These are phyloP conservation scores for Solenopsis fugax DNA, from an alignment of 1,140 invertebrate species.

Conservation along the genomic window DNA sequence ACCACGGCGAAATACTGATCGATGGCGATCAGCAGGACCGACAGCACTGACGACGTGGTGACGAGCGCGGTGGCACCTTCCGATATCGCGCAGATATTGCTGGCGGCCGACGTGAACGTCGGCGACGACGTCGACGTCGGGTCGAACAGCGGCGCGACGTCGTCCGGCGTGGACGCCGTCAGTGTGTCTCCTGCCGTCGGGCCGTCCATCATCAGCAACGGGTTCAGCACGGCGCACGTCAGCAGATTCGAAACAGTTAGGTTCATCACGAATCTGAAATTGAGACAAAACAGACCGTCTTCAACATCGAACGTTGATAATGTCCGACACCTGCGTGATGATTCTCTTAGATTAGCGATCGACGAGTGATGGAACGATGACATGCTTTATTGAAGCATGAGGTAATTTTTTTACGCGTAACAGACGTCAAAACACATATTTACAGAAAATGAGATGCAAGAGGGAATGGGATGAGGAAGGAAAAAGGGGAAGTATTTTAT, in stretches of 20 bases:
- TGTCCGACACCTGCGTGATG: neutral
- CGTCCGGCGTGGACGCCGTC: conserved; percentile 43
- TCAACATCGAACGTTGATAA: conserved; percentile 25
- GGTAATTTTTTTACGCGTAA: neutral
- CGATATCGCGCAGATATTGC: conserved; percentile 78
- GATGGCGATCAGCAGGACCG: conserved; percentile 93
- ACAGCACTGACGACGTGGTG: conserved; percentile 88
- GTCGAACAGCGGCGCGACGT: conserved; percentile 4
- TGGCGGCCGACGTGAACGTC: neutral
- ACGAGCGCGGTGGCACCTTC: conserved; percentile 82
- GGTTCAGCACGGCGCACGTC: conserved; percentile 88
- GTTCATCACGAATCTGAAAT: conserved; percentile 90
- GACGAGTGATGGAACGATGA: neutral
- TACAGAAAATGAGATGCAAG: neutral
- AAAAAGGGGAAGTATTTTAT: neutral
- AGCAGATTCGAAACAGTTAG: conserved; percentile 89
- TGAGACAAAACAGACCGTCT: neutral
- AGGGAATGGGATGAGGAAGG: neutral
- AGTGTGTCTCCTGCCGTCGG: conserved; percentile 45
- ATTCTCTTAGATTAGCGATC: neutral
- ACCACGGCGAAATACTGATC: conserved; percentile 96
- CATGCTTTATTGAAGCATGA: neutral
- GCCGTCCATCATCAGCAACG: conserved; percentile 87
- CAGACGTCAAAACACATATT: neutral
- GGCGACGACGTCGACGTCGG: neutral